Base-by-base conservation (phyloP, 2,113 vertebrate species). In the Callospermophilus lateralis region DNA sequence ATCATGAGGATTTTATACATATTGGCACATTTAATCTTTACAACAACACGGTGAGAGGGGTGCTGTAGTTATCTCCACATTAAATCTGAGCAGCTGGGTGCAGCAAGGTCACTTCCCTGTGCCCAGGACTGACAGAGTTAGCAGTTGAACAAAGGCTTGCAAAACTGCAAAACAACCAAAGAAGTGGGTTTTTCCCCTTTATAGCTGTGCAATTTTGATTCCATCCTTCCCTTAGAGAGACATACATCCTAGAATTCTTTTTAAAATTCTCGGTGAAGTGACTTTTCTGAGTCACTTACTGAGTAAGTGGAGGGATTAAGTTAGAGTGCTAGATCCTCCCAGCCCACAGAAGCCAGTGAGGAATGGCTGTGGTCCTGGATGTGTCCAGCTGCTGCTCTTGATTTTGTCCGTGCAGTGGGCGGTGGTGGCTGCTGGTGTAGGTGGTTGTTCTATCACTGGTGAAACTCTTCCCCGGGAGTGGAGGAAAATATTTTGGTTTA, bases 261-360 rank as follows among this genome's bases (percentile, higher is more conserved):
- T 92, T 89, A 48, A 65, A 85, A 63, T 86, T 85, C 20, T 68
- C 83, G 39, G 22, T 68, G 28, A 17, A 68, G 7, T 86, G 61
- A 65, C 37, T 87, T 96, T 93, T 95, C 51, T 93, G 63, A 55
- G 48, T 30, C 53, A 94, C 61, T 63, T 63, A 63, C 24, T 63
- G 16, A 79, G 12, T 84, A 61, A 86, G 15, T 34, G 81, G 51
- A 86, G 11, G 48, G 30, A 80, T 84, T 84, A 48, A 34, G 26
- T 89, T 80, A 74, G 30, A 65, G 34, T 32, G 16, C 28, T 8
- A 51, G 22, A n/a, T 61, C 39, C 45, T 61, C n/a, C 37, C 30
- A 6, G 4, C 24, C 0, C 0, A 11, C 30, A 6, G n/a, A 24
- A 70, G 80, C 45, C 20, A 26, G 4, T n/a, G 61, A 65, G 78